A percentile compares a stretch with the other conserved stretches of the same genome.
These are phyloP conservation scores for Melitaea athalia DNA, from an alignment of 2,888 invertebrate species.

Conservation along the genomic window DNA sequence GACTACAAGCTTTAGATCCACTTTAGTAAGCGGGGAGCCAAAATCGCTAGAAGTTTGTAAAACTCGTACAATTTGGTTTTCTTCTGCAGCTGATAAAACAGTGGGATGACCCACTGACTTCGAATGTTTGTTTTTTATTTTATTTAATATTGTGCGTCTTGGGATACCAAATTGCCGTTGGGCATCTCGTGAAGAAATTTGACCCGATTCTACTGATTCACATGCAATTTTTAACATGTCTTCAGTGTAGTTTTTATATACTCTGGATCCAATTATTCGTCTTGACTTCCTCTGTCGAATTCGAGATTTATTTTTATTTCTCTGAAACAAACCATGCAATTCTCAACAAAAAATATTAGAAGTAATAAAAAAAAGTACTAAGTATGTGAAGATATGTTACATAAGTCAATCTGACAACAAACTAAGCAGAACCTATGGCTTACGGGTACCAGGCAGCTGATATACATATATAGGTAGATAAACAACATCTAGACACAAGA, in stretches of 20 bases:
- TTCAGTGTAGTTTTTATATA: conserved; percentile 16
- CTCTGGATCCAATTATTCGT: conserved; percentile 16
- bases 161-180: conserved; percentile 37
- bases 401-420: too few relatives aligned
- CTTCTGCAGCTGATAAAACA: conserved; percentile 12
- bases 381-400: too few relatives aligned
- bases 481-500: too few relatives aligned
- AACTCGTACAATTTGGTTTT: conserved; percentile 19
- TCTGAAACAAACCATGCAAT: conserved; percentile 7
- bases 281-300: conserved; percentile 25
- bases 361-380: neutral
- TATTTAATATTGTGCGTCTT: conserved; percentile 34
- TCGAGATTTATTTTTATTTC: conserved; percentile 24
- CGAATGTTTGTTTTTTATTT: conserved; percentile 19
- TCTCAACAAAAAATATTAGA: neutral
- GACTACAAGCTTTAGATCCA: conserved; percentile 40
- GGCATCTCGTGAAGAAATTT: conserved; percentile 27
- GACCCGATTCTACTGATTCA: neutral
- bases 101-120: conserved; percentile 22
- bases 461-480: too few relatives aligned
- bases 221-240: conserved; percentile 15
- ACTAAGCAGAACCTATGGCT: too few relatives aligned
- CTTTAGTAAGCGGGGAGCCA: conserved; percentile 38
- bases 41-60: conserved; percentile 30
- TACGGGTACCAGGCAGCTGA: too few relatives aligned